A percentile compares a stretch with the other conserved stretches of the same genome.
phyloP scores from a whole-genome alignment of 92 coral and sea anemone species.

The Paragorgia papillata region DNA sequence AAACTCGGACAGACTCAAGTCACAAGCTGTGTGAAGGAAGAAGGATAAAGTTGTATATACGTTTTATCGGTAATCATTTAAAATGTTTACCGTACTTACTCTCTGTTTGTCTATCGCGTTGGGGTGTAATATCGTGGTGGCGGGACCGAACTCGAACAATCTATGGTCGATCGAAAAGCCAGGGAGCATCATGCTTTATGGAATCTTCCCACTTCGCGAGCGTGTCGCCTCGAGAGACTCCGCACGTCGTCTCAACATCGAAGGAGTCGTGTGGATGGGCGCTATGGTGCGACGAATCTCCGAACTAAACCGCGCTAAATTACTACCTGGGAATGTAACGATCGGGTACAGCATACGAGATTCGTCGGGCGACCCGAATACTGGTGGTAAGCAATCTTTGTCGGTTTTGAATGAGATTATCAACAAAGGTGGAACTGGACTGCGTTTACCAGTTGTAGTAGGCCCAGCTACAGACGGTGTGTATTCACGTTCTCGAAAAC shows the following conservation, averaged over 20 bases:
- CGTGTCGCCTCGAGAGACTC: not conserved
- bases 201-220: conserved; percentile 13
- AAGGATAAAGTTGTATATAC: not conserved
- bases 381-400: conserved; percentile 26
- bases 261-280: conserved; percentile 24
- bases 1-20: not conserved
- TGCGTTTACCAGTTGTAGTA: conserved; percentile 18
- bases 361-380: conserved; percentile 12
- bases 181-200: conserved; percentile 22
- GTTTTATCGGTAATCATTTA: not conserved
- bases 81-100: not conserved
- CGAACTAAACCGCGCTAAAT: not conserved
- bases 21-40: not conserved
- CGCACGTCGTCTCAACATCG: not conserved
- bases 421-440: not conserved
- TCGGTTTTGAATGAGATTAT: conserved; percentile 21
- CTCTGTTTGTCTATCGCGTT: not conserved
- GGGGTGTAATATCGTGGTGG: not conserved
- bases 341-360: conserved; percentile 26
- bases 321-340: conserved; percentile 22
- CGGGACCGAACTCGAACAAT: not conserved
- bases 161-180: conserved; percentile 20
- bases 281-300: conserved; percentile 30
- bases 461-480: conserved; percentile 30
- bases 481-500: not conserved